Conservation (phyloP, 2,113 vertebrate genomes). For the Bostrychus sinensis region DNA sequence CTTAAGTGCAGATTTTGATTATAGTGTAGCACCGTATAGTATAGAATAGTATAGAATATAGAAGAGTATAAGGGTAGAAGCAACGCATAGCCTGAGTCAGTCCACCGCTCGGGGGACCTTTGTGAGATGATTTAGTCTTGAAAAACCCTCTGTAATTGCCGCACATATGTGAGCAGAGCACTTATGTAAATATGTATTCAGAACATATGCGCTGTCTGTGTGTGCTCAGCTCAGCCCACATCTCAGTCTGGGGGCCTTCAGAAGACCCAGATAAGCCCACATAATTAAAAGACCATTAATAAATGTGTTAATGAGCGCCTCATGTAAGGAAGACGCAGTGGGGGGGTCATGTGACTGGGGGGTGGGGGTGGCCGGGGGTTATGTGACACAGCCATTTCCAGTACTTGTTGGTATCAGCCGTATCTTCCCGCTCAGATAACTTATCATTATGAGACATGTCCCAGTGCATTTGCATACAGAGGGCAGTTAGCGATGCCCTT, state of each 20-base stretch:
- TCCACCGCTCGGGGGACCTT: constrained; percentile 4
- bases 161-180: background rate
- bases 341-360: constrained; percentile 12
- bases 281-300: constrained; percentile 71
- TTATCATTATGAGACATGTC: constrained; percentile 65
- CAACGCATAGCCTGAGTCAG: background rate
- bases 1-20: too few species aligned
- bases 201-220: background rate
- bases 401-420: constrained; percentile 40
- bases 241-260: constrained; percentile 34
- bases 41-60: too few species aligned
- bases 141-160: constrained; percentile 7
- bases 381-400: background rate
- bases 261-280: constrained; percentile 61
- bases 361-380: background rate
- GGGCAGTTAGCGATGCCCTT: constrained; percentile 72
- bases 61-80: too few species aligned
- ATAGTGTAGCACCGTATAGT: too few species aligned
- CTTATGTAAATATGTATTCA: constrained; percentile 27
- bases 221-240: constrained; percentile 20
- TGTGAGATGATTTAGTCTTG: constrained; percentile 31
- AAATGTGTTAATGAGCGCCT: constrained; percentile 61
- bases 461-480: constrained; percentile 64
- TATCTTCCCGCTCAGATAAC: constrained; percentile 56
- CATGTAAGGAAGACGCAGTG: background rate